Evolutionary conservation across 2,113 vertebrate species (phyloP).

Genomic region (Trogon surrucura): DNA sequence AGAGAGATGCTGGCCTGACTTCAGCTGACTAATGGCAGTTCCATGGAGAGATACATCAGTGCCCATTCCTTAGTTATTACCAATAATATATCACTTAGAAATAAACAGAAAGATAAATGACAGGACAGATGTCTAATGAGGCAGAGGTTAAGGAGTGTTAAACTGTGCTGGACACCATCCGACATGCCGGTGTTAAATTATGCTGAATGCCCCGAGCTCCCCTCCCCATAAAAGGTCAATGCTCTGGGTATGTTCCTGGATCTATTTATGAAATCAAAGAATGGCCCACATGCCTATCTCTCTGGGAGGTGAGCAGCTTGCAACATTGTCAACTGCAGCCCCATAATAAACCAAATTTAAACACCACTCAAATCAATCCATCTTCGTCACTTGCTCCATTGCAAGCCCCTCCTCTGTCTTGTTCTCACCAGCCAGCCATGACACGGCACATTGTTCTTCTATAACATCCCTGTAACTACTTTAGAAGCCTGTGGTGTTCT

Average conservation of each 20-base stretch:
- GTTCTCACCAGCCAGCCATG: constrained; percentile 46
- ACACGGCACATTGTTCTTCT: constrained; percentile 27
- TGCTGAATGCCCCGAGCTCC: constrained; percentile 60
- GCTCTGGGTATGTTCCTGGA: constrained; percentile 50
- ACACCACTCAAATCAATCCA: constrained; percentile 42
- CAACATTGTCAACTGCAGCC: constrained; percentile 42
- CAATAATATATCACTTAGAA: constrained; percentile 60
- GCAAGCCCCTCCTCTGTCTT: neutral
- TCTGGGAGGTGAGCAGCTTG: constrained; percentile 63
- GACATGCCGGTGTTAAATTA: constrained; percentile 74
- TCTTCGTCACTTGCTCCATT: constrained; percentile 8
- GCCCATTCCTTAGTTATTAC: constrained; percentile 59
- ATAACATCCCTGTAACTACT: neutral
- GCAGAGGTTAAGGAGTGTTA: constrained; percentile 75
- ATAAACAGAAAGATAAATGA: constrained; percentile 72
- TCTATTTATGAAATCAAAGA: constrained; percentile 71
- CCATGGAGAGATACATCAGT: constrained; percentile 1
- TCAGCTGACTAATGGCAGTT: constrained; percentile 25
- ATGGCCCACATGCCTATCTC: constrained; percentile 53
- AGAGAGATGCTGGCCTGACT: neutral
- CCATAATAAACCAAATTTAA: constrained; percentile 57
- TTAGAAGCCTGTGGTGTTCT: neutral
- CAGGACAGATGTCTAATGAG: constrained; percentile 72
- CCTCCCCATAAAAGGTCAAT: constrained; percentile 51
- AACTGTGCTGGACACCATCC: constrained; percentile 71